Percentiles rank a stretch among this genome's conserved stretches.
Evolutionary conservation across 2,888 invertebrate genomes (phyloP).

Genomic region (Dolomedes plantarius): DNA sequence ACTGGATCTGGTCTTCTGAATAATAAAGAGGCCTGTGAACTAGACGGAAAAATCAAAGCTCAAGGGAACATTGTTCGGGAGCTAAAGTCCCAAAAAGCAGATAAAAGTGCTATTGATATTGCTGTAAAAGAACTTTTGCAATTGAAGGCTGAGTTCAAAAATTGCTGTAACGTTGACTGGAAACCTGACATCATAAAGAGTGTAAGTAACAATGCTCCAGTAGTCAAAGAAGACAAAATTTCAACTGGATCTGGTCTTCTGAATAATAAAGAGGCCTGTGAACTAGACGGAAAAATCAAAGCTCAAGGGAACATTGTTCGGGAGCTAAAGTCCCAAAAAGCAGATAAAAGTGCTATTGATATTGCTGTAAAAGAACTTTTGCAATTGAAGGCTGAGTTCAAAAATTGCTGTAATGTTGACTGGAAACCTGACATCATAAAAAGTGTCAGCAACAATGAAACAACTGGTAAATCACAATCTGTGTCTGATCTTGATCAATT

Average conservation of each 20-base stretch:
- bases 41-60: constrained; percentile 74
- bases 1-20: neutral
- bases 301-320: constrained; percentile 80
- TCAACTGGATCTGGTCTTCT: neutral
- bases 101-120: constrained; percentile 47
- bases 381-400: constrained; percentile 72
- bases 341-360: constrained; percentile 53
- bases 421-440: constrained; percentile 48
- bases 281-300: constrained; percentile 39
- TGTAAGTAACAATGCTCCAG: too few species aligned
- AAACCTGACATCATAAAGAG: constrained; percentile 35
- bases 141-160: constrained; percentile 73
- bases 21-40: neutral
- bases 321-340: constrained; percentile 75
- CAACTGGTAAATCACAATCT: neutral
- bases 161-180: constrained; percentile 50
- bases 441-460: neutral
- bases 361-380: constrained; percentile 71
- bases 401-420: constrained; percentile 50
- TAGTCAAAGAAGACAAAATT: too few species aligned
- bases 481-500: constrained; percentile 74
- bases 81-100: constrained; percentile 75
- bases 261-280: neutral
- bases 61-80: constrained; percentile 79
- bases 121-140: constrained; percentile 72